phyloP scores from a whole-genome alignment of 2,113 vertebrate genomes.

The Aegotheles bennettii region DNA sequence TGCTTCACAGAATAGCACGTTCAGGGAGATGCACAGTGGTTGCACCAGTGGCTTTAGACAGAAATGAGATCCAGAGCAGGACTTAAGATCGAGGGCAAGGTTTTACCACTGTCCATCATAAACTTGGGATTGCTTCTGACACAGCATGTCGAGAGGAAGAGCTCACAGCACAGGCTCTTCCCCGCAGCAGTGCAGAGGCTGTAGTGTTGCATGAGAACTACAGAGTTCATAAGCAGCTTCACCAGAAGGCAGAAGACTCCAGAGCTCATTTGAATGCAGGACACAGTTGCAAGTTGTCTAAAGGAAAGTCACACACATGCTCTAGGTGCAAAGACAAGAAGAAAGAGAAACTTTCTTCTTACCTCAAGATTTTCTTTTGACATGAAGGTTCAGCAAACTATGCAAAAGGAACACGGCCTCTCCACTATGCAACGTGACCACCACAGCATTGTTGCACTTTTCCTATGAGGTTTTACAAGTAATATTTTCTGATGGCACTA shows the following conservation, averaged over 20 bases:
- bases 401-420: background rate
- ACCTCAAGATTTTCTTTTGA: background rate
- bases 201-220: accelerated
- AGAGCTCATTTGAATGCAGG: background rate
- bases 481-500: background rate
- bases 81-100: background rate
- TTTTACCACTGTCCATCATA: background rate
- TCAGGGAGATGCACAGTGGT: accelerated
- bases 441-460: background rate
- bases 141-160: background rate
- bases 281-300: background rate
- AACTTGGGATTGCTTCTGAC: background rate
- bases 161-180: background rate
- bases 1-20: background rate
- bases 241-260: background rate
- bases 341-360: background rate
- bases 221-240: background rate
- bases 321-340: background rate
- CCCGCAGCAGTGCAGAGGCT: background rate
- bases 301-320: background rate
- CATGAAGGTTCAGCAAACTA: background rate
- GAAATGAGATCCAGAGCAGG: background rate
- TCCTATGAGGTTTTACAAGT: background rate
- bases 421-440: background rate
- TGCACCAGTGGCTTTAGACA: background rate